Percentiles rank a stretch among this genome's conserved stretches.
These are phyloP conservation scores for Lates calcarifer DNA, from an alignment of 2,113 vertebrate species.

Conservation along the genomic window DNA sequence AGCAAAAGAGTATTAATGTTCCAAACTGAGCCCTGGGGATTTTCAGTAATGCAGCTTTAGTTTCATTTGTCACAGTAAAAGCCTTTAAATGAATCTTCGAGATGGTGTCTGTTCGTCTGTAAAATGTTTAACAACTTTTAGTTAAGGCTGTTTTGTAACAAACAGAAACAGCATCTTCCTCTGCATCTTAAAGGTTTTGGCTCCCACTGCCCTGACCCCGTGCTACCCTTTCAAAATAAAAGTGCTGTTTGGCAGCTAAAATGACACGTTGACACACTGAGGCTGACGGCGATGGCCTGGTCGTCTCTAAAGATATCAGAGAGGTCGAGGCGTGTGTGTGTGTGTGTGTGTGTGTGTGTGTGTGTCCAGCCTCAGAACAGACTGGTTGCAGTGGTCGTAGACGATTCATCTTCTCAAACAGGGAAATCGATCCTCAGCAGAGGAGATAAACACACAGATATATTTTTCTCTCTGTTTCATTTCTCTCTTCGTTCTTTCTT, in stretches of 20 bases:
- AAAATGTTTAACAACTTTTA: too few species aligned
- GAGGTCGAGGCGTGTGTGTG: background rate
- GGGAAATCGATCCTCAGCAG: background rate
- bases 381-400: background rate
- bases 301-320: background rate
- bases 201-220: background rate
- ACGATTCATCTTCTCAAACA: slow-evolving; percentile 12
- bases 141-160: too few species aligned
- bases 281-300: background rate
- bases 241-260: background rate
- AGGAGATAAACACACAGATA: background rate
- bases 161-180: too few species aligned
- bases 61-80: too few species aligned
- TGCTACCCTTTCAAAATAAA: slow-evolving; percentile 18
- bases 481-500: background rate
- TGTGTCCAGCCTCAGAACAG: background rate
- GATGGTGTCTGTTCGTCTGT: too few species aligned
- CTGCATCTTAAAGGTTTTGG: background rate
- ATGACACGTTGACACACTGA: background rate
- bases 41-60: too few species aligned
- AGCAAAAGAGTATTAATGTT: too few species aligned
- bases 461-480: background rate
- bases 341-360: slow-evolving; percentile 9
- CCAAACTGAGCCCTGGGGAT: too few species aligned
- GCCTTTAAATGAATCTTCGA: too few species aligned